These are phyloP conservation scores for Cardiocondyla obscurior DNA, from an alignment of 1,140 invertebrate species.

Conservation along the genomic window DNA sequence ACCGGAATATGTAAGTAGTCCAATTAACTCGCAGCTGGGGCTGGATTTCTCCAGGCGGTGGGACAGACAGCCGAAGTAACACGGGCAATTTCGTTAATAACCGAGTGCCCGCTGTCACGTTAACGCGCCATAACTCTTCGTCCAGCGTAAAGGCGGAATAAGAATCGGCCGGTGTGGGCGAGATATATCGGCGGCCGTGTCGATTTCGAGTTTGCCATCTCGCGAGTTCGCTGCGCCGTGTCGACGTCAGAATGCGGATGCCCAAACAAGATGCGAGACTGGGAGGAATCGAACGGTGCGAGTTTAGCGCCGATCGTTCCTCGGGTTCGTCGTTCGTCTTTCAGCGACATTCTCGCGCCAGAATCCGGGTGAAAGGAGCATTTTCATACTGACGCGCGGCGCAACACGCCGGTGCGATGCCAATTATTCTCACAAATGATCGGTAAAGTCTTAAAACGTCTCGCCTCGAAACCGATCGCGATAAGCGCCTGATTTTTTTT, in stretches of 20 bases:
- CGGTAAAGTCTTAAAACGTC: neutral
- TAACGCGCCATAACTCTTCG: conserved; percentile 26
- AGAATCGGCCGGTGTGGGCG: neutral
- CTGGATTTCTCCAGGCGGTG: conserved; percentile 39
- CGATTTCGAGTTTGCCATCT: too few relatives aligned
- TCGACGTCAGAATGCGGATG: too few relatives aligned
- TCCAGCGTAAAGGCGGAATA: neutral
- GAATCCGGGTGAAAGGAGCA: conserved; percentile 57
- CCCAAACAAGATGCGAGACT: too few relatives aligned
- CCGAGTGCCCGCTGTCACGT: neutral
- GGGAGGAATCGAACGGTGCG: neutral
- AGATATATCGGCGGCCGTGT: neutral
- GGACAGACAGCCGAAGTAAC: conserved; percentile 32
- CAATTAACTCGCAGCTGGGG: conserved; percentile 51
- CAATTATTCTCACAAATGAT: conserved; percentile 44
- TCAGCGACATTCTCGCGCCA: conserved; percentile 46
- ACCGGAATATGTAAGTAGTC: conserved; percentile 56
- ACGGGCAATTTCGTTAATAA: conserved; percentile 40
- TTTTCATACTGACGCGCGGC: conserved; percentile 43
- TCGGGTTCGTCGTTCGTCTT: conserved; percentile 18
- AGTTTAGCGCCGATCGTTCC: neutral
- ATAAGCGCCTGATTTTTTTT: neutral
- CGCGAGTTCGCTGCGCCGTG: neutral
- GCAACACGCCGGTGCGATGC: conserved; percentile 8
- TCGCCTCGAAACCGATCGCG: neutral